Conservation (phyloP, 2,113 vertebrate species). For the Periophthalmodon schlosseri region DNA sequence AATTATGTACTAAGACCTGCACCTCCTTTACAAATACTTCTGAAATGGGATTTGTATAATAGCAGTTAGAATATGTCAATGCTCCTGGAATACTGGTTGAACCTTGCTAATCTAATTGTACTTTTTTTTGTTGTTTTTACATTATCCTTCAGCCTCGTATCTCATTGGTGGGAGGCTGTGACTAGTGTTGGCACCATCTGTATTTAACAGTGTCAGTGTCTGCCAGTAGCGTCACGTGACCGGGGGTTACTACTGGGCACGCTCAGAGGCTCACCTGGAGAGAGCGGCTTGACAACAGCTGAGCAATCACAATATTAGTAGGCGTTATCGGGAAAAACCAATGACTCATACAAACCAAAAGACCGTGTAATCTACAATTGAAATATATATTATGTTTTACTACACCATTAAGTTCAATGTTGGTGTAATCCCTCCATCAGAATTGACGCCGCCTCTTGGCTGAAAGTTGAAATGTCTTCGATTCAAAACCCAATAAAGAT, state of each 20-base stretch:
- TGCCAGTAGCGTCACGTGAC: slow-evolving; percentile 47
- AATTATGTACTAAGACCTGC: background rate
- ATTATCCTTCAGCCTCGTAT: background rate
- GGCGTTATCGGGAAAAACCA: slow-evolving; percentile 33
- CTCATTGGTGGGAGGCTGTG: slow-evolving; percentile 41
- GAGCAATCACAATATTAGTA: slow-evolving; percentile 34
- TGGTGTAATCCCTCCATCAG: no score
- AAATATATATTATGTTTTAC: background rate
- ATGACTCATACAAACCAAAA: slow-evolving; percentile 27
- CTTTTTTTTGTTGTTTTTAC: background rate
- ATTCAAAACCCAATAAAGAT: no score
- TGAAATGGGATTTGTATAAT: background rate
- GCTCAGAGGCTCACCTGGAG: slow-evolving; percentile 50
- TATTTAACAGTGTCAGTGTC: slow-evolving; percentile 39
- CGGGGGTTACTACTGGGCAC: slow-evolving; percentile 31
- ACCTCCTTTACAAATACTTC: background rate
- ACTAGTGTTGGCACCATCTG: slow-evolving; percentile 37
- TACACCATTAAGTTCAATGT: background rate
- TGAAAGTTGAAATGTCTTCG: no score
- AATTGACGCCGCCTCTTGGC: background rate
- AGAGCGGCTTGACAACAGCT: slow-evolving; percentile 38
- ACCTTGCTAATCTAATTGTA: background rate
- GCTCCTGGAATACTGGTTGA: background rate
- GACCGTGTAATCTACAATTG: background rate
- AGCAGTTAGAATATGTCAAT: background rate